Evolutionary conservation across 2,113 vertebrate species (phyloP).

Genomic region (Orycteropus afer): DNA sequence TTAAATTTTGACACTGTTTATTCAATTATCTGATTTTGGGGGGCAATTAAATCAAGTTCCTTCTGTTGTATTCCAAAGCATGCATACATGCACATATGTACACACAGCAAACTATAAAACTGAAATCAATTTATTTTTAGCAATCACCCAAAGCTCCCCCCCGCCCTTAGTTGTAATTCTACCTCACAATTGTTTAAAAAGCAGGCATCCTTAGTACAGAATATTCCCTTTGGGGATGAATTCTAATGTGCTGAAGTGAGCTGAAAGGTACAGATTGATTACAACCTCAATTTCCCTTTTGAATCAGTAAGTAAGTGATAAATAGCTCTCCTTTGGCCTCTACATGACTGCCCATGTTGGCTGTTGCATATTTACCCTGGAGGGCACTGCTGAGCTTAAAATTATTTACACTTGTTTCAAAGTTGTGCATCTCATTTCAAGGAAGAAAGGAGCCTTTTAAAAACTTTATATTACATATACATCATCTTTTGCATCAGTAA

Average conservation of each 20-base stretch:
- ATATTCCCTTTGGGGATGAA: not conserved
- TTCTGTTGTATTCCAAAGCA: not conserved
- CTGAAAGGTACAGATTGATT: slow-evolving; percentile 60
- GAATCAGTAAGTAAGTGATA: slow-evolving; percentile 43
- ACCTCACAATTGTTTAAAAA: slow-evolving; percentile 14
- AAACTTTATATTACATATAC: not conserved
- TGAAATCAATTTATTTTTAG: not conserved
- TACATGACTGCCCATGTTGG: not conserved
- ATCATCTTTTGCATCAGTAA: not conserved
- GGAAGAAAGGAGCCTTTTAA: not conserved
- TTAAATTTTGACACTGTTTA: not conserved
- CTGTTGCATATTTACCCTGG: not conserved
- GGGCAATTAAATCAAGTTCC: not conserved
- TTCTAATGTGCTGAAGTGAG: not conserved
- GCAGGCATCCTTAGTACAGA: not conserved
- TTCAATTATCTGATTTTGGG: not conserved
- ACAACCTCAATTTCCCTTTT: slow-evolving; percentile 57
- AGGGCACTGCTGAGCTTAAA: slow-evolving; percentile 18
- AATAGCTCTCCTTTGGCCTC: slow-evolving; percentile 8
- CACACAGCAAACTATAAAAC: not conserved
- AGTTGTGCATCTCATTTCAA: not conserved
- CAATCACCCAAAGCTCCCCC: not conserved
- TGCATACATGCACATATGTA: not conserved
- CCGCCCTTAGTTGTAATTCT: not conserved
- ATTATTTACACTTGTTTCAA: slow-evolving; percentile 49